Evolutionary conservation across 2,888 invertebrate species (phyloP), one percentile per base, ranked within the genome.

Genomic region (Isoperla grammatica): DNA sequence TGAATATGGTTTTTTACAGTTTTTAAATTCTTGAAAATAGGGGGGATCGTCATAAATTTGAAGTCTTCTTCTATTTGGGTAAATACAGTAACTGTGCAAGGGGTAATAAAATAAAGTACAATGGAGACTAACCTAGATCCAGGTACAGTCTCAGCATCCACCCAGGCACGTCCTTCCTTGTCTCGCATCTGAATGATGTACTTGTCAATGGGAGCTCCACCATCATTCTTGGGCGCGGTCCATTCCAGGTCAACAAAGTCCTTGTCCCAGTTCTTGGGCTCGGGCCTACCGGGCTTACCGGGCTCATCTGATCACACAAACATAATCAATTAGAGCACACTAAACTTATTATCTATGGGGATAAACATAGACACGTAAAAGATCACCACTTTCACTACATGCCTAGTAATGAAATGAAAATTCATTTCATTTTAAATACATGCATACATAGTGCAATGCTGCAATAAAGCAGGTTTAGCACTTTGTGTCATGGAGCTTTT

Each of bases 141-240:
- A 0, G 86, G 80, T 0, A 89, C 87, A 63, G 86, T 86, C 2
- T 85, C 85, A 61, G 87, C 90, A 72, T 92, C 92, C 48, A 87
- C 82, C 92, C 93, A 93, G 48, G 85, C 83, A 58, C 90, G 83
- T 75, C 83, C 88, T 46, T 90, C 90, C 76, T 91, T 92, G 73
- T 93, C 93, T 55, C 90, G 87, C 87, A 94, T 94, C 80, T 96
- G 95, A 48, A 96, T 83, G 66, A 96, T 84, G 73, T 95, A 96
- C 65, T 93, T 94, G 66, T 92, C 92, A 74, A 99, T 96, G 20
- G 96, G 95, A 43, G 97, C 96, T 46, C 99, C 98, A 17, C 98
- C 98, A 74, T 98, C 97, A 60, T 80, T 82, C 68, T 85, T 84
- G 23, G 98, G 98, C 63, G 92, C 83, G 43, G 87, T 81, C 99